These are phyloP conservation scores for Drosophila cracens DNA, from an alignment of 2,888 invertebrate species.

Conservation along the genomic window DNA sequence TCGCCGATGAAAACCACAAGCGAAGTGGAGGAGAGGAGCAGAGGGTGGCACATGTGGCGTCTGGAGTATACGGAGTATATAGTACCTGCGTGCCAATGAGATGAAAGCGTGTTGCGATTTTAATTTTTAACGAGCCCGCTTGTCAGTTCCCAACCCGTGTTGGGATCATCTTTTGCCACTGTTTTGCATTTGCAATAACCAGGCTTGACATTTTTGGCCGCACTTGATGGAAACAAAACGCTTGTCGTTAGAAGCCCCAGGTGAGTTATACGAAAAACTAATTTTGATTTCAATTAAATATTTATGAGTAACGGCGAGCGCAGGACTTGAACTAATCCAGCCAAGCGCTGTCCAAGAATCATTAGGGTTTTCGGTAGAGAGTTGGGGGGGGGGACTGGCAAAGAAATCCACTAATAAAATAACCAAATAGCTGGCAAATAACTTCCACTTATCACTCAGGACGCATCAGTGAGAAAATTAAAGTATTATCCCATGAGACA, in stretches of 20 bases:
- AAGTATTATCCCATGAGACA: conserved; percentile 78
- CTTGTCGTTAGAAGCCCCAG: conserved; percentile 42
- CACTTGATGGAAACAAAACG: conserved; percentile 60
- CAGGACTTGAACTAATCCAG: conserved; percentile 25
- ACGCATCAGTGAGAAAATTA: conserved; percentile 80
- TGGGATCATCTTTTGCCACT: conserved; percentile 42
- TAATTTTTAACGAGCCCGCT: conserved; percentile 71
- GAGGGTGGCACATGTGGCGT: conserved; percentile 20
- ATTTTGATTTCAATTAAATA: conserved; percentile 81
- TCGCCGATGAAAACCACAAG: conserved; percentile 53
- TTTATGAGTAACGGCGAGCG: conserved; percentile 53
- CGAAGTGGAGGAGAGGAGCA: not conserved
- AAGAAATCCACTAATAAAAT: conserved; percentile 72
- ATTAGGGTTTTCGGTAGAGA: not conserved
- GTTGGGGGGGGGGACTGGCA: not conserved
- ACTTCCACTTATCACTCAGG: conserved; percentile 82
- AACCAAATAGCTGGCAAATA: conserved; percentile 78
- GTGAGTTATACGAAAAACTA: conserved; percentile 57
- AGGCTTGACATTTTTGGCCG: conserved; percentile 52
- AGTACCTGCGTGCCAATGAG: conserved; percentile 23
- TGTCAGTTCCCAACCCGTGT: conserved; percentile 24
- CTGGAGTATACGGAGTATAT: not conserved
- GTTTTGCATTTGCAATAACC: conserved; percentile 59
- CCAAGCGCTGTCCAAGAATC: conserved; percentile 9
- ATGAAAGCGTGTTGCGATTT: conserved; percentile 57